Evolutionary conservation across 2,797 vertebrate species (phyloP), one percentile per base, ranked within the genome.

Genomic region (Molothrus ater): DNA sequence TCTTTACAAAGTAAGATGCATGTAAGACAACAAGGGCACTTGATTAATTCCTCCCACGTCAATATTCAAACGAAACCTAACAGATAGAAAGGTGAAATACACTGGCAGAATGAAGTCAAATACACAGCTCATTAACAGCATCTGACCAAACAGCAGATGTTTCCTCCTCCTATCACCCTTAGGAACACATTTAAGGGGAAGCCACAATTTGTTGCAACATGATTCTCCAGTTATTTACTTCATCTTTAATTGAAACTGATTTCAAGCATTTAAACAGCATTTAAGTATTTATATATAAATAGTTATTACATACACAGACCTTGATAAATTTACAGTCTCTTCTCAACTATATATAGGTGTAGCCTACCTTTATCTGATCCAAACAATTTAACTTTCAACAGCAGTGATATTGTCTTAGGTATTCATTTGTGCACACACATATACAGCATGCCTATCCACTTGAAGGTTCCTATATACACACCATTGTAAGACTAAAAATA

Each of bases 71-170:
- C 24, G 42, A 86, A 92, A 91, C 17, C 9, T 29, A 90, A 31
- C 22, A 91, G 71, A 92, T 32, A 80, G 28, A 90, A 92, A 92
- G 66, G 86, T 86, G 68, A 88, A 93, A 86, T 53, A 61, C 14
- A 60, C 26, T 28, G 63, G n/a, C 47, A 80, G 45, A 84, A 73
- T 72, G 29, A 83, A 92, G 56, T 51, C 70, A 86, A 92, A 76
- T 45, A 74, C 9, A 32, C 42, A 92, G 40, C 42, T 68, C 53
- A 43, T 82, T 80, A 94, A 82, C 57, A 93, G 57, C 57, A 89
- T 68, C 56, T 95, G 64, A 92, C 56, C 76, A 75, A 95, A 90
- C 29, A 92, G 71, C 59, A 96, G 89, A 82, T 85, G 40, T 56
- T 92, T 88, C 73, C 76, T 94, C 66, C 70, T 82, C 82, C 87